Evolutionary conservation across 2,888 invertebrate species (phyloP), one percentile per base, ranked within the genome.

Genomic region (Hesperia comma): DNA sequence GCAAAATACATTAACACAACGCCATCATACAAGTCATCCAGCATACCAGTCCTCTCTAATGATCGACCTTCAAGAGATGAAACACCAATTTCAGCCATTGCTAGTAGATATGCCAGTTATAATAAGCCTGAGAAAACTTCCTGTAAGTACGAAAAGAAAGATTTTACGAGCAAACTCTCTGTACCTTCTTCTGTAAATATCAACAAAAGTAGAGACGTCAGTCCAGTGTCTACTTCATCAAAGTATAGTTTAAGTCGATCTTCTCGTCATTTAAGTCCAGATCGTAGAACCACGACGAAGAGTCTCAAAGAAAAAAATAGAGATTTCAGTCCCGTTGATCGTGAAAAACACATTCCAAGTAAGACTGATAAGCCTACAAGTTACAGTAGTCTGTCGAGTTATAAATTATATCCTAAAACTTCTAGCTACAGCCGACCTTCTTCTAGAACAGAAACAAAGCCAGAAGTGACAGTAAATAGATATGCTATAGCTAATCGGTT

Each of bases 261-360:
- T 64, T 87, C 94, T 19, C 85, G 93, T 69, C 93, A 92, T 63
- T 79, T 91, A 6, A 93, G 94, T 76, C 94, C 94, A 12, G 93
- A 92, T 26, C 88, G 91, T 73, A 86, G 85, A 81, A 76, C 77
- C 53, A 77, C 81, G 26, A 51, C 51, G 7, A 91, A 88, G 79
- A 84, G 70, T 71, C 84, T 77, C 68, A 90, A 88, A 84, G 88
- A 89, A 68, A 91, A 90, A 82, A 86, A 79, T 56, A 90, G 94
- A 72, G 95, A 95, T 78, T 89, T 93, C 14, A 95, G 94, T 78
- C 93, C 94, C 69, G 81, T 84, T 72, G 93, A 90, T 78, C 91
- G 88, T 74, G 92, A 91, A 76, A 93, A 90, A 90, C 89, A 93
- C 92, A 92, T 93, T 92, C 92, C 93, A 88, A 91, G 81, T 77